Percentiles rank a stretch among this genome's conserved stretches.
Evolutionary conservation across 2,888 invertebrate species (phyloP).

Genomic region (Eugnorisma glareosa): DNA sequence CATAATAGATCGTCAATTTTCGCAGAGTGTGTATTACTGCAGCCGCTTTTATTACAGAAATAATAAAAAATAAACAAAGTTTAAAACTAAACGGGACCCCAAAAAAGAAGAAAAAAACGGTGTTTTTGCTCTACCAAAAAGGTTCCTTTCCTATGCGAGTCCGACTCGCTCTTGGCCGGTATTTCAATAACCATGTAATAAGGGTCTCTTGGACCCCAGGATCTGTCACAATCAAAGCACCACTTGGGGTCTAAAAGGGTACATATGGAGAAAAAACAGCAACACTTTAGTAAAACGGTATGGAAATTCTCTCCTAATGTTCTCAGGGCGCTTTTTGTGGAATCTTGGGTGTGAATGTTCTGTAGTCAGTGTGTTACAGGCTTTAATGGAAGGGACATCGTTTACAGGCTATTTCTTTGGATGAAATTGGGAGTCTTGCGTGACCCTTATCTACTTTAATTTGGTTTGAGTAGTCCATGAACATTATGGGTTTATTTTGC

Average conservation of each 20-base stretch:
- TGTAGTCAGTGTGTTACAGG: conserved; percentile 42
- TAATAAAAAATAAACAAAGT: neutral
- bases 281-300: conserved; percentile 75
- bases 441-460: neutral
- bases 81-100: neutral
- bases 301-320: conserved; percentile 79
- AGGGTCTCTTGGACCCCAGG: conserved; percentile 59
- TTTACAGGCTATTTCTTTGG: conserved; percentile 38
- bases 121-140: neutral
- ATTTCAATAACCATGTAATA: conserved; percentile 54
- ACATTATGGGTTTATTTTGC: neutral
- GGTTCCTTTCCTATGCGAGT: neutral
- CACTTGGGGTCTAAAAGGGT: conserved; percentile 75
- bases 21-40: neutral
- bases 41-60: too few species aligned
- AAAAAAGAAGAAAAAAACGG: too few species aligned
- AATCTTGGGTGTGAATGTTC: conserved; percentile 55
- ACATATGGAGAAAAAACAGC: conserved; percentile 67
- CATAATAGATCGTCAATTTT: too few species aligned
- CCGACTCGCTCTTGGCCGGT: neutral
- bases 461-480: neutral
- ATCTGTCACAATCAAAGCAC: conserved; percentile 76
- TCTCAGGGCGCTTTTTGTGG: conserved; percentile 70
- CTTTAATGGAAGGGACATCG: conserved; percentile 47
- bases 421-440: conserved; percentile 4